Conservation (phyloP, 2,888 invertebrate species). For the Epistrophe eligans region DNA sequence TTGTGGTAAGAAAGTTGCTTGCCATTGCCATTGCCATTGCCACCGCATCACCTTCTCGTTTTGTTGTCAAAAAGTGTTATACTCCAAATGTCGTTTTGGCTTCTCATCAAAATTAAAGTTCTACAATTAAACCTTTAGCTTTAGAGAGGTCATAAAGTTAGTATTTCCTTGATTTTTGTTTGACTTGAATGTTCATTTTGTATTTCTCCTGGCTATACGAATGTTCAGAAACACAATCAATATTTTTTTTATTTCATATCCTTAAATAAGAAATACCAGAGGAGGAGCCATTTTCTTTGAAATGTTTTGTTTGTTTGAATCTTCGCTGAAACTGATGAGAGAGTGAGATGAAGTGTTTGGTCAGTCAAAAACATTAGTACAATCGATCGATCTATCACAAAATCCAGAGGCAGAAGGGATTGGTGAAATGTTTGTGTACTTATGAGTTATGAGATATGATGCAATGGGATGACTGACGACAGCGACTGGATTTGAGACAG, state of each 20-base stretch:
- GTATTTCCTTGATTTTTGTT: slow-evolving; percentile 33
- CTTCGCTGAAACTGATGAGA: background rate
- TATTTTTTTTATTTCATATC: slow-evolving; percentile 24
- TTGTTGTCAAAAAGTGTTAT: slow-evolving; percentile 15
- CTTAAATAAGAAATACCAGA: no score
- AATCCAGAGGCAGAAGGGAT: slow-evolving; percentile 30
- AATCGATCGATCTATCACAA: slow-evolving; percentile 69
- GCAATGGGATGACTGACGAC: background rate
- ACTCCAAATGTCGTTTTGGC: slow-evolving; percentile 58
- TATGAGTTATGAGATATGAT: slow-evolving; percentile 65
- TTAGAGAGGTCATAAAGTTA: slow-evolving; percentile 76
- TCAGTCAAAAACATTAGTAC: slow-evolving; percentile 62
- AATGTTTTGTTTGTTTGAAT: background rate
- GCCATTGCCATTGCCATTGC: slow-evolving; percentile 3
- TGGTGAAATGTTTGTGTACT: background rate
- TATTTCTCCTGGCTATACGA: slow-evolving; percentile 10
- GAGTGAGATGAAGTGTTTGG: slow-evolving; percentile 27
- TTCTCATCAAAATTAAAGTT: slow-evolving; percentile 77
- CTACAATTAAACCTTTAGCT: slow-evolving; percentile 77
- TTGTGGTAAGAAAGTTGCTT: slow-evolving; percentile 20
- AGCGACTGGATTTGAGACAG: slow-evolving; percentile 44
- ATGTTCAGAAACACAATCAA: slow-evolving; percentile 47
- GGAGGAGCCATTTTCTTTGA: no score
- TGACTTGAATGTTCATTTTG: slow-evolving; percentile 40
- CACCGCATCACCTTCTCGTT: background rate